Evolutionary conservation across 2,113 vertebrate genomes (phyloP).

Genomic region (Athene noctua): DNA sequence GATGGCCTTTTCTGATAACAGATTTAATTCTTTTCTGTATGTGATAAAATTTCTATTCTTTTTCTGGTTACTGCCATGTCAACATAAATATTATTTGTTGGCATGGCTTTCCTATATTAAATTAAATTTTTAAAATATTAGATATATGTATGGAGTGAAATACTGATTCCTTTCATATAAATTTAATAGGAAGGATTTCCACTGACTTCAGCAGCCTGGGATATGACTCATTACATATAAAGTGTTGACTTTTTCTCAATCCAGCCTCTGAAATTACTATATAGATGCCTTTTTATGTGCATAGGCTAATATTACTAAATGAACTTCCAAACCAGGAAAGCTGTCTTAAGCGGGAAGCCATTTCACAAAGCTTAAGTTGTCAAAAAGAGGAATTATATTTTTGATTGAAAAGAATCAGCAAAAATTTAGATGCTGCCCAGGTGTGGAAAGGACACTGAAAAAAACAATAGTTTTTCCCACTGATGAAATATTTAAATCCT

Average conservation of each 20-base stretch:
- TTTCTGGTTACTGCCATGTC: neutral
- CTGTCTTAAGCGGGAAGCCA: rapidly evolving
- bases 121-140: neutral
- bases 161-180: neutral
- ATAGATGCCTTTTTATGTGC: neutral
- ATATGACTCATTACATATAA: neutral
- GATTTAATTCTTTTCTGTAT: neutral
- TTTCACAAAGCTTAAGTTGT: neutral
- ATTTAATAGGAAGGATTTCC: neutral
- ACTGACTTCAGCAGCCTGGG: neutral
- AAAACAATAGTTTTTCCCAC: neutral
- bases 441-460: neutral
- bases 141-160: neutral
- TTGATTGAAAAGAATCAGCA: neutral
- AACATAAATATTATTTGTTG: neutral
- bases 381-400: neutral
- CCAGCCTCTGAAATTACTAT: neutral
- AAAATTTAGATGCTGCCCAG: neutral
- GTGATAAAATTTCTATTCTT: neutral
- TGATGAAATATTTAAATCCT: neutral
- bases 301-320: neutral
- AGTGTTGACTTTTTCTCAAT: neutral
- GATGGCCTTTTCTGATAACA: neutral
- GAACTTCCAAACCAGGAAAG: neutral
- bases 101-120: neutral